phyloP scores from a whole-genome alignment of 2,888 invertebrate genomes.

The Aleiodes leptofemur region DNA sequence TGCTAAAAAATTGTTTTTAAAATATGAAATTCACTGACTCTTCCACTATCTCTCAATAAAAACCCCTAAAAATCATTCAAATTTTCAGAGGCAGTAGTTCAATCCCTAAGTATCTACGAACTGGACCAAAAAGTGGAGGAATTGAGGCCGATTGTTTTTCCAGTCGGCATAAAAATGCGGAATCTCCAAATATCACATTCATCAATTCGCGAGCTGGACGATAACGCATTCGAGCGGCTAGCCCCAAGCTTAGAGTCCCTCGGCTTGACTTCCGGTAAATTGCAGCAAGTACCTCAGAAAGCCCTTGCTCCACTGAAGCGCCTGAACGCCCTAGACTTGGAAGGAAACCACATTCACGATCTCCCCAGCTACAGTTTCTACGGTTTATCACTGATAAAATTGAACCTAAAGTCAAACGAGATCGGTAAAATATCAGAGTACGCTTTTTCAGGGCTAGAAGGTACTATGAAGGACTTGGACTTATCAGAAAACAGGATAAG shows the following conservation, averaged over 20 bases:
- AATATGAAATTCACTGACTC: too few relatives aligned
- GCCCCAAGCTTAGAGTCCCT: constrained; percentile 82
- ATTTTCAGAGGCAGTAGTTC: constrained; percentile 77
- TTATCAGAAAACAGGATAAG: constrained; percentile 91
- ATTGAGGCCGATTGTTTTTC: constrained; percentile 86
- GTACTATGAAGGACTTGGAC: constrained; percentile 87
- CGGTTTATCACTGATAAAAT: constrained; percentile 87
- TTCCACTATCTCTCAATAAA: too few relatives aligned
- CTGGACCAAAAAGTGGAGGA: constrained; percentile 88
- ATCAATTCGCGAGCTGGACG: constrained; percentile 73
- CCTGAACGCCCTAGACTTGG: constrained; percentile 86
- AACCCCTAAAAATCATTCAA: background rate
- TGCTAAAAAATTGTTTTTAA: too few relatives aligned
- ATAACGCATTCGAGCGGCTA: constrained; percentile 70
- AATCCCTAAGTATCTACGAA: constrained; percentile 92
- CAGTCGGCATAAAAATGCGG: constrained; percentile 81
- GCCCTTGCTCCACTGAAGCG: constrained; percentile 84
- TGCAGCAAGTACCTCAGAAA: constrained; percentile 86
- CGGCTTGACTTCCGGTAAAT: constrained; percentile 85
- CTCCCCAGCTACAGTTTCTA: constrained; percentile 92
- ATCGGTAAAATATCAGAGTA: constrained; percentile 88
- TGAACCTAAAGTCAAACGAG: constrained; percentile 90
- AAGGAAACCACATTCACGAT: constrained; percentile 89
- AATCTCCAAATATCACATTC: constrained; percentile 89
- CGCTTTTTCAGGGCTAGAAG: constrained; percentile 88